Base-by-base conservation (phyloP, 2,888 invertebrate genomes). In the Thera obeliscata region DNA sequence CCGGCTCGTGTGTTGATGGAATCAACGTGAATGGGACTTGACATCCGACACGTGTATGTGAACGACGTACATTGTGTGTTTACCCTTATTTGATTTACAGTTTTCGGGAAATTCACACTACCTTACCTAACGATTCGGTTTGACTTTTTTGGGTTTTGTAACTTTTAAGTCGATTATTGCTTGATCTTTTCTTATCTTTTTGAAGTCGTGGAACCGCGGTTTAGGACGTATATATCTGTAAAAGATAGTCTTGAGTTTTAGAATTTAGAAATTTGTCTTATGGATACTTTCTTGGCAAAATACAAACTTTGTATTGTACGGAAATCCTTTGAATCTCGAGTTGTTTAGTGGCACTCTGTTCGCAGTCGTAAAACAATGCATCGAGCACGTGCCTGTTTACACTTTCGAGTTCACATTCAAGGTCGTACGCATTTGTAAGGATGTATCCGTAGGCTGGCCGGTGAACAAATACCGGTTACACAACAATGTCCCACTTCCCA, bases 391-490 rank as follows among this genome's bases (percentile, higher is more conserved):
- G 93, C 88, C 86, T 87, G 89, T 88, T 90, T 90, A 92, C 91
- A 91, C 90, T 92, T 91, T 89, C 87, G 90, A 91, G 93, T 92
- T 91, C 91, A 90, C 89, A 90, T 89, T 87, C 90, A 93, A 93
- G 93, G 93, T 90, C 92, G 89, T 89, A 91, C 91, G 93, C 91
- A 91, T 93, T 92, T 91, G 93, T 91, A 91, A 93, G 92, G 93
- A 93, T 93, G 92, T 91, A 86, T 88, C 87, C 83, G 89, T 91
- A 88, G 91, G 92, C 84, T 87, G 91, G 85, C 83, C 89, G 86
- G 85, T 83, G 87, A 89, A 91, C 89, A 90, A 92, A 91, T 90
- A 91, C 90, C 90, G 91, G 88, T 93, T 91, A 91, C 88, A 81
- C 91, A 90, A 92, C 87, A 85, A 81, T 88, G 91, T 87, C 88